Base-by-base conservation (phyloP, 2,888 invertebrate species). In the Unio delphinus region DNA sequence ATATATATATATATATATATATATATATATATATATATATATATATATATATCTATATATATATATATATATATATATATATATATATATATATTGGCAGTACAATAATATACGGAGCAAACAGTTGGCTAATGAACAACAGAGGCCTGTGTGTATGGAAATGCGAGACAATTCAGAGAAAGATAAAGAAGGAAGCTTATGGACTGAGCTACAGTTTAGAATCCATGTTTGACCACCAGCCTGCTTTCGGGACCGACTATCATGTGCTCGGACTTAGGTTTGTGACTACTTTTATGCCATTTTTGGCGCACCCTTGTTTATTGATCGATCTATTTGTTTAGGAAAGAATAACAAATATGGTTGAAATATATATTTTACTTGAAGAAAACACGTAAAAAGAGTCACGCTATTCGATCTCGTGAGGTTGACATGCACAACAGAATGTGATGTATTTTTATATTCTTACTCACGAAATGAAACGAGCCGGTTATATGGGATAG, bases 111-210 rank as follows among this genome's bases (percentile, higher is more conserved):
- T 69, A 69, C 5, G 79, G 76, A 5, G 82, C 80, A 15, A 83
- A 83, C 64, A 55, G 73, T 55, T 84, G 84, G 84, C 75, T 86
- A 55, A 65, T 69, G 56, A 76, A 80, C 34, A 83, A 83, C 72
- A 80, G 79, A 6, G 72, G 77, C 55, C 77, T 79, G 65, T 67
- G 64, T 0, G 82, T 81, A 5, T 81, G 82, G 79, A 84, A 83
- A 69, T 85, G 84, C 66, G 85, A 86, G 72, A 83, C 83, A 3
- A 73, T 84, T n/a, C 78, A 81, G 65, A 71, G 79, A 59, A 84
- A 83, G 65, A 69, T 83, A 7, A 70, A 72, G 11, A 60, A 54
- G n/a, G 73, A 70, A 5, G 55, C 65, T 0, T 80, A 79, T 55
- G 77, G 77, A 5, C 54, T 75, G 23, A 72, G 74, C n/a, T 76